A percentile compares a stretch with the other conserved stretches of the same genome.
Evolutionary conservation across 2,888 invertebrate species (phyloP).

Genomic region (Pimpla rufipes): DNA sequence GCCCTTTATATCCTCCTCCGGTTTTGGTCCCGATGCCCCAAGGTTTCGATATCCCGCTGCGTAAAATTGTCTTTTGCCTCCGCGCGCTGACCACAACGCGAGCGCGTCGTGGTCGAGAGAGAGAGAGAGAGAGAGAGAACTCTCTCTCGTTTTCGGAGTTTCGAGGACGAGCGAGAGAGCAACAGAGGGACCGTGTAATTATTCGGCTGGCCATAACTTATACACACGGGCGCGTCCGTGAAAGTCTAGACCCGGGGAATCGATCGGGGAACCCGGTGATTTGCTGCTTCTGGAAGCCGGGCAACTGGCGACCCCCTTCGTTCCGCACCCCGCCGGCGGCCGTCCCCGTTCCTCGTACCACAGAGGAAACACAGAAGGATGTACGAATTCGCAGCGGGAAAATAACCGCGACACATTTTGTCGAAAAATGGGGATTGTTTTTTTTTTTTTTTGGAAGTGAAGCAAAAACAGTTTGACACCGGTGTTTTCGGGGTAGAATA

Average conservation of each 20-base stretch:
- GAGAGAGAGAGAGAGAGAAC: constrained; percentile 72
- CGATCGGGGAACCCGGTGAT: constrained; percentile 68
- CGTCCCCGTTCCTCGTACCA: constrained; percentile 34
- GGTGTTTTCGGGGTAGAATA: too few relatives aligned
- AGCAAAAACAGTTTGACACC: too few relatives aligned
- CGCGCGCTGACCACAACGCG: constrained; percentile 81
- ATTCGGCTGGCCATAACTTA: constrained; percentile 84
- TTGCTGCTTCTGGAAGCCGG: constrained; percentile 64
- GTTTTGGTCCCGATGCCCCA: constrained; percentile 56
- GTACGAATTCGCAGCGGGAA: constrained; percentile 37
- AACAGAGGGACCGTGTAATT: constrained; percentile 82
- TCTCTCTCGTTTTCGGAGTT: too few relatives aligned
- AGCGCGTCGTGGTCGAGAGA: constrained; percentile 42
- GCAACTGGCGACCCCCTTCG: constrained; percentile 32
- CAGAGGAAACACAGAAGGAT: constrained; percentile 29
- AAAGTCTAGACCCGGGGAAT: constrained; percentile 73
- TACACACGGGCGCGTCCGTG: constrained; percentile 70
- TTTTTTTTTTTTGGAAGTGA: too few relatives aligned
- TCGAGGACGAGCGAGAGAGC: constrained; percentile 37
- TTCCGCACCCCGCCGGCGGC: neutral
- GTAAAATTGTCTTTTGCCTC: constrained; percentile 85
- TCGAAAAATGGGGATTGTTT: too few relatives aligned
- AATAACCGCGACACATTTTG: too few relatives aligned
- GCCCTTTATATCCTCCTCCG: constrained; percentile 64
- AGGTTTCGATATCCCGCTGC: constrained; percentile 81